A percentile compares a stretch with the other conserved stretches of the same genome.
phyloP scores from a whole-genome alignment of 1,140 invertebrate genomes.

The Drosophila santomea region DNA sequence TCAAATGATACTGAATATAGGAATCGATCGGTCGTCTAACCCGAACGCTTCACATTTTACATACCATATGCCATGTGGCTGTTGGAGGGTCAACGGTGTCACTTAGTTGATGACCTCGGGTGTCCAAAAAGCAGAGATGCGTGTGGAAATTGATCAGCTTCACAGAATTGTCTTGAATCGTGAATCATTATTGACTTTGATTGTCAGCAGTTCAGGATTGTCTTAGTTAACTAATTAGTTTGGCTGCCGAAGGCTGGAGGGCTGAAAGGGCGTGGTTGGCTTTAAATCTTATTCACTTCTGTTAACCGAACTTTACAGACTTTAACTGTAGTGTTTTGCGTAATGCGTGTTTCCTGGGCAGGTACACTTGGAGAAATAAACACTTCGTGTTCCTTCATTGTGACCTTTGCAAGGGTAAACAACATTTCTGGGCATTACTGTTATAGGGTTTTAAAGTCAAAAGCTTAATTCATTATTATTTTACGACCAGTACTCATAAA shows the following conservation, averaged over 20 bases:
- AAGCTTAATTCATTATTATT: too few species aligned
- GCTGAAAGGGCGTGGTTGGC: conserved; percentile 6
- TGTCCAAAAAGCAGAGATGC: conserved; percentile 54
- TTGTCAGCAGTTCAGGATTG: conserved; percentile 15
- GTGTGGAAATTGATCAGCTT: conserved; percentile 42
- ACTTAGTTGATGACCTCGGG: conserved; percentile 37
- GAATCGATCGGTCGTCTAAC: conserved; percentile 11
- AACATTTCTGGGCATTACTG: too few species aligned
- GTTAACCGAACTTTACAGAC: neutral
- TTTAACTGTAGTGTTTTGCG: neutral
- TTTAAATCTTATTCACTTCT: conserved; percentile 18
- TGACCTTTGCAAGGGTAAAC: too few species aligned
- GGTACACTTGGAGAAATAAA: neutral
- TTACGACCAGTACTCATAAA: too few species aligned
- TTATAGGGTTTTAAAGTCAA: too few species aligned
- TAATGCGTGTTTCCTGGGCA: conserved; percentile 2
- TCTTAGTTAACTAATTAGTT: conserved; percentile 3
- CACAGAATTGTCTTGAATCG: conserved; percentile 8
- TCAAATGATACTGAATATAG: conserved; percentile 39
- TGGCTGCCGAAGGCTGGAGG: neutral
- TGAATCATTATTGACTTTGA: conserved; percentile 42
- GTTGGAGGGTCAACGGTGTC: conserved; percentile 25
- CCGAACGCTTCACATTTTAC: conserved; percentile 26
- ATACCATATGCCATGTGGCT: conserved; percentile 14
- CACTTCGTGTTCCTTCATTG: too few species aligned